Percentiles rank a stretch among this genome's conserved stretches.
Evolutionary conservation across 92 coral and sea anemone genomes (phyloP).

Genomic region (Actinernus sp.): DNA sequence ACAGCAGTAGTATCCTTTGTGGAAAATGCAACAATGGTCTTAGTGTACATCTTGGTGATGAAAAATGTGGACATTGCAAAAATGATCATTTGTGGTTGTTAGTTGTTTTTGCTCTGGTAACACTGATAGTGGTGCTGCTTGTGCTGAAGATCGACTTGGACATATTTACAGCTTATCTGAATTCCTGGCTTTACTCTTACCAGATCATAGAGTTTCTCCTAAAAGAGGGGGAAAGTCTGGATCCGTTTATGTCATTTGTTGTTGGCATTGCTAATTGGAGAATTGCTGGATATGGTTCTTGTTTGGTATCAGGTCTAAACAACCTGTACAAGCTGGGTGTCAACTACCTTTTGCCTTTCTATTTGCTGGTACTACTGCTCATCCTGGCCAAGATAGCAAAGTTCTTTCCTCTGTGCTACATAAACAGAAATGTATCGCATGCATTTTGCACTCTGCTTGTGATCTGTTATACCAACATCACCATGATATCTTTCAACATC

Average conservation of each 20-base stretch:
- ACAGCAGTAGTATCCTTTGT: slow-evolving; percentile 63
- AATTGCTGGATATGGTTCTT: slow-evolving; percentile 42
- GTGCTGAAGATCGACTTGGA: slow-evolving; percentile 81
- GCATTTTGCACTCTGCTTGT: slow-evolving; percentile 81
- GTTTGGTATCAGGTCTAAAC: slow-evolving; percentile 70
- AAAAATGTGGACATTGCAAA: slow-evolving; percentile 51
- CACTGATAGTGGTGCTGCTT: slow-evolving; percentile 57
- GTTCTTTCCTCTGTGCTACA: slow-evolving; percentile 75
- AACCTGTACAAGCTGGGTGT: slow-evolving; percentile 81
- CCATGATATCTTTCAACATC: slow-evolving; percentile 69
- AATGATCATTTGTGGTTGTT: slow-evolving; percentile 74
- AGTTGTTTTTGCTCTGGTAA: slow-evolving; percentile 36
- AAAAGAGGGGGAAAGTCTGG: slow-evolving; percentile 66
- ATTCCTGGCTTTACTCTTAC: slow-evolving; percentile 92
- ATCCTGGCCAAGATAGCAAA: slow-evolving; percentile 69
- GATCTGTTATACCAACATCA: slow-evolving; percentile 79
- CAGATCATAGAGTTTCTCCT: slow-evolving; percentile 70
- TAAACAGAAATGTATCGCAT: slow-evolving; percentile 73
- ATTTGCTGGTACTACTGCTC: slow-evolving; percentile 64
- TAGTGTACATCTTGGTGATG: slow-evolving; percentile 71
- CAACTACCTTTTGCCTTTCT: slow-evolving; percentile 73
- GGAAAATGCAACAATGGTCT: slow-evolving; percentile 62
- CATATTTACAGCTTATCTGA: slow-evolving; percentile 77
- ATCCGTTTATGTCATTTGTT: slow-evolving; percentile 64
- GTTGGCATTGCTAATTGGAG: slow-evolving; percentile 77